Percentiles rank a stretch among this genome's conserved stretches.
Evolutionary conservation across 2,888 invertebrate genomes (phyloP).

Genomic region (Euclidia mi): DNA sequence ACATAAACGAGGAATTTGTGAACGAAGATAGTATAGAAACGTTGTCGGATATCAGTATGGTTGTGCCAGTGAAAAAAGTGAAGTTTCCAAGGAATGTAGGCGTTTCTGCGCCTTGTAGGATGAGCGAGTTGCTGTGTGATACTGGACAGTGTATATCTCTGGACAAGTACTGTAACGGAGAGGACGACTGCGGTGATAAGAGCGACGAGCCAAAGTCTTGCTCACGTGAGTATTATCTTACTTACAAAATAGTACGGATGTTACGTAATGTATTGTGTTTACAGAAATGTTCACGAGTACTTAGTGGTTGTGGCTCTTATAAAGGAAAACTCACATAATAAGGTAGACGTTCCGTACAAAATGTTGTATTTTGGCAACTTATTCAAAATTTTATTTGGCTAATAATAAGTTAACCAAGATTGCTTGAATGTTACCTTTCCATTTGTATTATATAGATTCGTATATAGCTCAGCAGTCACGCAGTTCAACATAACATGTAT

Average conservation of each 20-base stretch:
- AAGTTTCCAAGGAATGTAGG: slow-evolving; percentile 71
- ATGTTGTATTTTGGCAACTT: no score
- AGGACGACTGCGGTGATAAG: slow-evolving; percentile 94
- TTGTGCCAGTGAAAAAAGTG: slow-evolving; percentile 71
- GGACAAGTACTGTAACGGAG: slow-evolving; percentile 94
- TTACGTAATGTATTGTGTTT: slow-evolving; percentile 7
- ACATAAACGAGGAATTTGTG: slow-evolving; percentile 81
- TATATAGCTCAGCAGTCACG: no score
- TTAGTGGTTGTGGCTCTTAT: no score
- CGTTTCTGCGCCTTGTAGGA: slow-evolving; percentile 81
- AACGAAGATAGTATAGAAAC: slow-evolving; percentile 80
- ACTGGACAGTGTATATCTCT: slow-evolving; percentile 92
- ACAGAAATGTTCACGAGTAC: no score
- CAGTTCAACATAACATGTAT: not conserved
- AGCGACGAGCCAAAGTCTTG: slow-evolving; percentile 94
- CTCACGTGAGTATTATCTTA: slow-evolving; percentile 91
- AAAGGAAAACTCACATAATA: not conserved
- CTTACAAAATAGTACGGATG: not conserved
- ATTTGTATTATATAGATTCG: no score
- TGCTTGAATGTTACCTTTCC: no score
- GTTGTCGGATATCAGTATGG: slow-evolving; percentile 68
- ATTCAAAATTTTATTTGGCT: no score
- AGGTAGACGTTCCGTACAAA: no score
- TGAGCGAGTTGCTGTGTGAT: slow-evolving; percentile 91
- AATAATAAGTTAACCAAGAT: no score